Evolutionary conservation across 1,140 invertebrate species (phyloP).

Genomic region (Rhyzopertha dominica): DNA sequence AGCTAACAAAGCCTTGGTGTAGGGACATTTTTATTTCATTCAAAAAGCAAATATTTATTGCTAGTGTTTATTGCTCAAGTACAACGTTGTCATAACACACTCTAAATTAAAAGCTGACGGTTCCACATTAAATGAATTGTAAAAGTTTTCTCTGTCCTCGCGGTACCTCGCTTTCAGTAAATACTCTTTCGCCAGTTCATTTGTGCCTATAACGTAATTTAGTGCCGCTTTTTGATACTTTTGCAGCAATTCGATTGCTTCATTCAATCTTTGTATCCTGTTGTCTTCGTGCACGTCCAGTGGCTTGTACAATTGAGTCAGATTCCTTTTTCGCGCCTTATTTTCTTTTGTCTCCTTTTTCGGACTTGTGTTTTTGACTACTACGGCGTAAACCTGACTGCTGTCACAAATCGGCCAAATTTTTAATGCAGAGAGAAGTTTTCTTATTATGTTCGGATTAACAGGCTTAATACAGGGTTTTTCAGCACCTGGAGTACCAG

Average conservation of each 20-base stretch:
- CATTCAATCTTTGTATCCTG: constrained; percentile 31
- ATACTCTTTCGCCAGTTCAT: constrained; percentile 47
- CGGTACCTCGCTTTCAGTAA: constrained; percentile 49
- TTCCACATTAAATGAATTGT: constrained; percentile 46
- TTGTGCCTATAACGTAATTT: constrained; percentile 41
- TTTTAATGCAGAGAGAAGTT: too few relatives aligned
- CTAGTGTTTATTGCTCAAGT: background rate
- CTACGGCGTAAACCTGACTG: too few relatives aligned
- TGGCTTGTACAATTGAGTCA: constrained; percentile 33
- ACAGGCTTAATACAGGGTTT: too few relatives aligned
- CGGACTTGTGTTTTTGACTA: too few relatives aligned
- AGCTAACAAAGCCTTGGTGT: background rate
- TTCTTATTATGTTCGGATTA: too few relatives aligned
- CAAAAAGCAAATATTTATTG: constrained; percentile 3
- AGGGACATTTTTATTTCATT: background rate
- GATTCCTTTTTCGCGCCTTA: constrained; percentile 14
- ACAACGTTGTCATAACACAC: too few relatives aligned
- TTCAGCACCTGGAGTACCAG: too few relatives aligned
- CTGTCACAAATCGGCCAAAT: too few relatives aligned
- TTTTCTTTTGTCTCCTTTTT: too few relatives aligned
- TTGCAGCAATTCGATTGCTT: constrained; percentile 38
- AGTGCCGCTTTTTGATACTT: constrained; percentile 44
- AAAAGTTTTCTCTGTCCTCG: constrained; percentile 50
- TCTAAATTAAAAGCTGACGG: constrained; percentile 12
- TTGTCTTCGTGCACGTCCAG: constrained; percentile 36